Conservation (phyloP, 1,140 invertebrate species). For the Apis florea region DNA sequence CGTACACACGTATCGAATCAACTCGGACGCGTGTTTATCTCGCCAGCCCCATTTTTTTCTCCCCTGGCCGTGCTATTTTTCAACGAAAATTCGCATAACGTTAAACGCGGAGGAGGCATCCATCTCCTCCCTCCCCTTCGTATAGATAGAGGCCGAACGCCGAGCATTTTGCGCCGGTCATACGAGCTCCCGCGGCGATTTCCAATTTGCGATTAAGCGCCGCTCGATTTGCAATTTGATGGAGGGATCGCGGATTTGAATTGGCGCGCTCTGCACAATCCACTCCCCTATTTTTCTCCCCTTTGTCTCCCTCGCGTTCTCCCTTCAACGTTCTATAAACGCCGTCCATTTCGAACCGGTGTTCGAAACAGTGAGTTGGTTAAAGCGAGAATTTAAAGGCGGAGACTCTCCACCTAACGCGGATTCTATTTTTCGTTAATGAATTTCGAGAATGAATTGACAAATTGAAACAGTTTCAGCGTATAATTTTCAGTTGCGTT, state of each 20-base stretch:
- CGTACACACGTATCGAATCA: neutral
- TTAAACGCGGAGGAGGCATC: too few relatives aligned
- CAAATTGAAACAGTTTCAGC: too few relatives aligned
- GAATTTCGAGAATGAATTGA: too few relatives aligned
- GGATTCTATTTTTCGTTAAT: too few relatives aligned
- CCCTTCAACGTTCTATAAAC: neutral
- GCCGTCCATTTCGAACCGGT: neutral
- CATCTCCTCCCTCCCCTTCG: too few relatives aligned
- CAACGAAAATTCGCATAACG: neutral
- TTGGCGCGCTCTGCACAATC: conserved; percentile 47
- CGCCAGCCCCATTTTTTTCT: too few relatives aligned
- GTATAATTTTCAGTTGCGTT: too few relatives aligned
- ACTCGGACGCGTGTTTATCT: neutral
- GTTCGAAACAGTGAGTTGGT: too few relatives aligned
- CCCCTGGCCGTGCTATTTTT: neutral
- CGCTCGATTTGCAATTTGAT: conserved; percentile 66
- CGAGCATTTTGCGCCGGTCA: conserved; percentile 49
- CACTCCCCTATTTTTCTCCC: neutral
- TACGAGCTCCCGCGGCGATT: conserved; percentile 58
- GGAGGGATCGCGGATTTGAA: conserved; percentile 61
- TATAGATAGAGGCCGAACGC: neutral
- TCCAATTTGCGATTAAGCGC: conserved; percentile 64
- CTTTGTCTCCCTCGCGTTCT: neutral
- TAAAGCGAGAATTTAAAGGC: too few relatives aligned
- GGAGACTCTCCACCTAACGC: too few relatives aligned